phyloP scores from a whole-genome alignment of 2,113 vertebrate genomes.

The Corythaixoides concolor region DNA sequence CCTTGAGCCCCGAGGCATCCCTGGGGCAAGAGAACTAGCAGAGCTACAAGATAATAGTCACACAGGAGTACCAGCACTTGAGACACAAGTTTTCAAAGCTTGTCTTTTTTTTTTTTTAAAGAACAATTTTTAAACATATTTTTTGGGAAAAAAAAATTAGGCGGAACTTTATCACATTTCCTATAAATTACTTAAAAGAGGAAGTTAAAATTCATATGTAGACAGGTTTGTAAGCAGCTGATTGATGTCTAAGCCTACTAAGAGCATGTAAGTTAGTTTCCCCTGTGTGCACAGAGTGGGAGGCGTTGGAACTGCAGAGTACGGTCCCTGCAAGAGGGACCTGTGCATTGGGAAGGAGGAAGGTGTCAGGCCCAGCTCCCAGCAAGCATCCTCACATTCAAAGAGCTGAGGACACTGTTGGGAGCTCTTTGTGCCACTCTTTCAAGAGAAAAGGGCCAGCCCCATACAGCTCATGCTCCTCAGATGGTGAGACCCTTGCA shows the following conservation, averaged over 20 bases:
- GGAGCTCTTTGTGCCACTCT: background rate
- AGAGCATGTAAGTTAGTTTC: background rate
- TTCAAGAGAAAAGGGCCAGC: background rate
- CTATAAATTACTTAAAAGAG: constrained; percentile 79
- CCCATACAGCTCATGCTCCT: rapidly evolving
- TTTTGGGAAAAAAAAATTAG: constrained; percentile 18
- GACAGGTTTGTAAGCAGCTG: constrained; percentile 32
- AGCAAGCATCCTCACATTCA: background rate
- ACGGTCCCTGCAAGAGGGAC: background rate
- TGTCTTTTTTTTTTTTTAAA: background rate
- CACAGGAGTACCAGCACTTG: rapidly evolving
- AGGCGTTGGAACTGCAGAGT: background rate
- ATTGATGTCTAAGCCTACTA: background rate
- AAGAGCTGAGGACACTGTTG: background rate
- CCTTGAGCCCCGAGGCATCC: background rate
- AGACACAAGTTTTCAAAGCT: background rate
- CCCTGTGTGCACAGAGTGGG: background rate
- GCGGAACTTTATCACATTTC: constrained; percentile 78
- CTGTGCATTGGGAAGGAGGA: background rate
- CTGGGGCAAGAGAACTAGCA: background rate
- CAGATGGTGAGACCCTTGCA: rapidly evolving
- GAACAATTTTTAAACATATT: constrained; percentile 9
- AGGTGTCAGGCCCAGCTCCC: background rate
- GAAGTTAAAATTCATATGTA: constrained; percentile 71
- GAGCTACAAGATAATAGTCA: background rate